phyloP scores from a whole-genome alignment of 2,113 vertebrate genomes.

The Physeter macrocephalus region DNA sequence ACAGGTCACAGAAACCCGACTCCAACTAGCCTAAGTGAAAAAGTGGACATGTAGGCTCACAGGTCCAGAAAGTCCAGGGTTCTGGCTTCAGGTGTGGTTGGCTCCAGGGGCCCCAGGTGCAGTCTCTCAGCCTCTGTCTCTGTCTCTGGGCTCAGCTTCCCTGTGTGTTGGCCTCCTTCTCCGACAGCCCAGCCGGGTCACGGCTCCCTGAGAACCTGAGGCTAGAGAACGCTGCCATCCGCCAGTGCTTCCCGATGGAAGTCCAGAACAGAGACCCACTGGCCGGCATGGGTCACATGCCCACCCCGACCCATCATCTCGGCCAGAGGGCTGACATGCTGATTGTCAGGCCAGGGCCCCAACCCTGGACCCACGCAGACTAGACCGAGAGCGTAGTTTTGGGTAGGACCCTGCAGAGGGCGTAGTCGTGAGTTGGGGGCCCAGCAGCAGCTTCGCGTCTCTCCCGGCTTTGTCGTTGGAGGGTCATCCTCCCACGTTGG shows the following conservation, averaged over 20 bases:
- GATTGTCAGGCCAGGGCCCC: not conserved
- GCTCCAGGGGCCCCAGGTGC: not conserved
- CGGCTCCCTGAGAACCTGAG: not conserved
- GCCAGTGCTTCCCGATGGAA: not conserved
- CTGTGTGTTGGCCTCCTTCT: not conserved
- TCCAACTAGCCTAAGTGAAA: not conserved
- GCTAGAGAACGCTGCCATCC: not conserved
- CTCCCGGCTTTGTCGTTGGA: not conserved
- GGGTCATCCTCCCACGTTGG: fast-evolving
- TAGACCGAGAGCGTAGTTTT: fast-evolving
- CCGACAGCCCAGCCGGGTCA: not conserved
- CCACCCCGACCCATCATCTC: not conserved
- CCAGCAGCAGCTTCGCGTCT: fast-evolving
- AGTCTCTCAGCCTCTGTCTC: not conserved
- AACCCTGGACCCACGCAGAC: not conserved
- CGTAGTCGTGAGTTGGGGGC: fast-evolving
- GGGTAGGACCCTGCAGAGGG: too few relatives aligned
- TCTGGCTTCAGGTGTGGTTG: not conserved
- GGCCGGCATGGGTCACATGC: fast-evolving
- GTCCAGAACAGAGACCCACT: not conserved
- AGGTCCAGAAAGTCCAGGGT: not conserved
- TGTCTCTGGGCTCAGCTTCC: not conserved
- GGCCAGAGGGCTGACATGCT: not conserved
- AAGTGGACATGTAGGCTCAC: not conserved
- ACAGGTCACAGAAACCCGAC: not conserved